These are phyloP conservation scores for Pycnonotus jocosus DNA, from an alignment of 2,113 vertebrate genomes.

Conservation along the genomic window DNA sequence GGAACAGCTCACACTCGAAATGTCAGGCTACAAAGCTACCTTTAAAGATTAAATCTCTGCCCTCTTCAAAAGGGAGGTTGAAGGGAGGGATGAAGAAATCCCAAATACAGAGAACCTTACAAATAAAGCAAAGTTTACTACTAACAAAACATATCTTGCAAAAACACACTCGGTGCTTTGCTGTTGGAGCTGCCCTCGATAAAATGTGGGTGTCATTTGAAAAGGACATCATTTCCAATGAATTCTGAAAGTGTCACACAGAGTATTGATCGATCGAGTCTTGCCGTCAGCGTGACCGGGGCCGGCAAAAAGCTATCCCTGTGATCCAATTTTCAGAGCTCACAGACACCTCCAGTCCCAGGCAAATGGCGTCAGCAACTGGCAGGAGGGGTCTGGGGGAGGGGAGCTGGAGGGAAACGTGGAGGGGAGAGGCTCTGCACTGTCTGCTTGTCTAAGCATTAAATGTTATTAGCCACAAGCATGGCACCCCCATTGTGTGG, in stretches of 20 bases:
- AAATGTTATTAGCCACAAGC: conserved; percentile 1
- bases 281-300: conserved; percentile 81
- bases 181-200: conserved; percentile 55
- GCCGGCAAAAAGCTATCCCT: conserved; percentile 82
- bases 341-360: conserved; percentile 80
- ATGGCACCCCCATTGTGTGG: neutral
- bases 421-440: neutral
- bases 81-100: conserved; percentile 27
- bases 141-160: conserved; percentile 57
- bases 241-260: conserved; percentile 78
- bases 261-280: conserved; percentile 86
- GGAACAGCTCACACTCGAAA: conserved; percentile 58
- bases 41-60: conserved; percentile 64
- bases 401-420: neutral
- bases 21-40: conserved; percentile 65
- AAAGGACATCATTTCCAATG: conserved; percentile 78
- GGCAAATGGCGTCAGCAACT: conserved; percentile 72
- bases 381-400: conserved; percentile 20
- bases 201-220: conserved; percentile 74
- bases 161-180: conserved; percentile 62
- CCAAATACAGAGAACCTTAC: conserved; percentile 42
- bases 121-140: conserved; percentile 60
- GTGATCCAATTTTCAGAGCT: conserved; percentile 91
- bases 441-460: conserved; percentile 4
- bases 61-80: conserved; percentile 55